A percentile compares a stretch with the other conserved stretches of the same genome.
Conservation (phyloP, 2,113 vertebrate genomes). For the Epinephelus lanceolatus region DNA sequence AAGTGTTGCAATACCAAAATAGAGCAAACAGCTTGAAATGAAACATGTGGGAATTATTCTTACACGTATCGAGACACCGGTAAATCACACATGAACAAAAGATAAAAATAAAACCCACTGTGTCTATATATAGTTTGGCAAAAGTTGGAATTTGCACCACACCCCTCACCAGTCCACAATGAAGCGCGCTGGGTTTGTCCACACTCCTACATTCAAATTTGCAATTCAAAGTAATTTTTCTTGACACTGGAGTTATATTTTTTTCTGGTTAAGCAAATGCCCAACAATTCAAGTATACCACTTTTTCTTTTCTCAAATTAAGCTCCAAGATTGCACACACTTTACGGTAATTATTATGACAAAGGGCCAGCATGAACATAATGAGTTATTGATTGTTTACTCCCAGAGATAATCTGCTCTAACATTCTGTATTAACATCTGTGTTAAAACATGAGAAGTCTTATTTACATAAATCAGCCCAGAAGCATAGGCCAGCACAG, state of each 20-base stretch:
- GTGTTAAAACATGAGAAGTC: slow-evolving; percentile 62
- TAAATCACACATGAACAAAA: slow-evolving; percentile 57
- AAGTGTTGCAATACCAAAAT: slow-evolving; percentile 74
- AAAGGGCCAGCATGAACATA: slow-evolving; percentile 56
- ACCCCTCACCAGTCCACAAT: slow-evolving; percentile 6
- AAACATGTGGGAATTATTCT: slow-evolving; percentile 64
- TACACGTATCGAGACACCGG: slow-evolving; percentile 45
- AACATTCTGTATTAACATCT: slow-evolving; percentile 61
- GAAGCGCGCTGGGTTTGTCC: slow-evolving; percentile 4
- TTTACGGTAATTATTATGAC: slow-evolving; percentile 50
- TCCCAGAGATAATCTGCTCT: slow-evolving; percentile 63
- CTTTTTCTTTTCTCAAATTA: slow-evolving; percentile 38
- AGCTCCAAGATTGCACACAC: slow-evolving; percentile 59
- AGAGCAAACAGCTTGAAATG: slow-evolving; percentile 73
- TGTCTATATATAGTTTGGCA: slow-evolving; percentile 45
- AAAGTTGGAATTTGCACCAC: slow-evolving; percentile 40
- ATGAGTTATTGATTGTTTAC: slow-evolving; percentile 75
- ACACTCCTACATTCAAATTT: background rate
- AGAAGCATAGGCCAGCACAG: slow-evolving; percentile 39
- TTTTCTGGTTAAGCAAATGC: slow-evolving; percentile 63
- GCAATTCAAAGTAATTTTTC: background rate
- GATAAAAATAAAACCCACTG: slow-evolving; percentile 42
- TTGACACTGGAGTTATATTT: slow-evolving; percentile 9
- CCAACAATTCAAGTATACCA: slow-evolving; percentile 70
- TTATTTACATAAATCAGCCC: slow-evolving; percentile 65